A percentile compares a stretch with the other conserved stretches of the same genome.
Evolutionary conservation across 2,888 invertebrate species (phyloP).

Genomic region (Tenodera sinensis): DNA sequence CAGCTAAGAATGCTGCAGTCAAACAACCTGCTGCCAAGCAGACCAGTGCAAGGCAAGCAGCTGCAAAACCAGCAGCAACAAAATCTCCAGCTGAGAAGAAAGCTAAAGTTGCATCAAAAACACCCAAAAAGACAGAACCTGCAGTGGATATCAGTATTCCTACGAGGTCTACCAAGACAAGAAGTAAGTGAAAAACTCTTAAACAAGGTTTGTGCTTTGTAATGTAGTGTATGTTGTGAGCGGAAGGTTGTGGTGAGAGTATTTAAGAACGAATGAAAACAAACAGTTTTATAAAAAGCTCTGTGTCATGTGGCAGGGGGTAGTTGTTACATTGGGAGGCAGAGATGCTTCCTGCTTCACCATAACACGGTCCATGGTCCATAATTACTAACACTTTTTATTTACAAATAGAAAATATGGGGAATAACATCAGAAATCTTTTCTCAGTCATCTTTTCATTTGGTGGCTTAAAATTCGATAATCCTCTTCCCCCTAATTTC

Average conservation of each 20-base stretch:
- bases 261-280: not conserved
- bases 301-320: not conserved
- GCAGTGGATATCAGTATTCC: conserved; percentile 19
- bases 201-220: not conserved
- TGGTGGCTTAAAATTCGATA: not conserved
- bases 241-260: not conserved
- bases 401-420: too few relatives aligned
- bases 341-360: not conserved
- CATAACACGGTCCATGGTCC: not conserved
- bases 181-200: conserved; percentile 24
- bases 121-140: conserved; percentile 26
- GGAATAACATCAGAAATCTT: too few relatives aligned
- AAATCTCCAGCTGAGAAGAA: conserved; percentile 24
- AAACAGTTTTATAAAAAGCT: not conserved
- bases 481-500: not conserved
- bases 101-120: conserved; percentile 8
- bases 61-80: not conserved
- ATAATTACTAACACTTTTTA: not conserved
- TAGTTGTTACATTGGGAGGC: not conserved
- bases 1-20: conserved; percentile 11
- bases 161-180: conserved; percentile 28
- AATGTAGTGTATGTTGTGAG: not conserved
- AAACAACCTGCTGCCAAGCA: conserved; percentile 11
- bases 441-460: not conserved
- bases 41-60: not conserved